phyloP scores from a whole-genome alignment of 2,113 vertebrate species.

The Saccopteryx leptura region DNA sequence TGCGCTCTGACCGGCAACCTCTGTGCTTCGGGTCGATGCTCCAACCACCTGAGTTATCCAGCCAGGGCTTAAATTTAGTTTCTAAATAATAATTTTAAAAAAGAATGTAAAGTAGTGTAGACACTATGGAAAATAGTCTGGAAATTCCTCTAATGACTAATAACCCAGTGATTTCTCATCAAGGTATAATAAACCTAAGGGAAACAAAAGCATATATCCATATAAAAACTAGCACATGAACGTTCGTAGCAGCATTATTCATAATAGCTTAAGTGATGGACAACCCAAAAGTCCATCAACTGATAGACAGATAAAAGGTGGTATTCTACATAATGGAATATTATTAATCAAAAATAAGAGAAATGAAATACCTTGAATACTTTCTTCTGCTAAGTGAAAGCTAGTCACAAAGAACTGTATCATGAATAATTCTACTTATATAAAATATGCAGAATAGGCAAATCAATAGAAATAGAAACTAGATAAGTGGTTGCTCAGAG shows the following conservation, averaged over 20 bases:
- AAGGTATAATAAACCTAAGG: constrained; percentile 7
- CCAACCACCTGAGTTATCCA: no score
- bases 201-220: constrained; percentile 14
- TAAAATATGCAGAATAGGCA: background rate
- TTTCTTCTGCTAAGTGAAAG: background rate
- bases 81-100: no score
- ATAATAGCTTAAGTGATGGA: constrained; percentile 2
- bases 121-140: background rate
- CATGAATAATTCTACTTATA: background rate
- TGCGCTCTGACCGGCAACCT: no score
- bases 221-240: background rate
- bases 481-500: background rate
- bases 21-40: no score
- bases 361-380: background rate
- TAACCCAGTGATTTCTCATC: background rate
- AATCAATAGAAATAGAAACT: background rate
- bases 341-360: background rate
- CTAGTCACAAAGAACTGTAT: background rate
- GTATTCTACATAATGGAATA: background rate
- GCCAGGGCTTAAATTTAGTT: no score
- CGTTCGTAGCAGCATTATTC: background rate
- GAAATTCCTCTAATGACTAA: background rate
- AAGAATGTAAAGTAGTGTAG: constrained; percentile 18
- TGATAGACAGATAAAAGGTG: background rate
- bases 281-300: constrained; percentile 1